Percentiles rank a stretch among this genome's conserved stretches.
These are phyloP conservation scores for Drosophila obscura DNA, from an alignment of 1,140 invertebrate genomes.

Conservation along the genomic window DNA sequence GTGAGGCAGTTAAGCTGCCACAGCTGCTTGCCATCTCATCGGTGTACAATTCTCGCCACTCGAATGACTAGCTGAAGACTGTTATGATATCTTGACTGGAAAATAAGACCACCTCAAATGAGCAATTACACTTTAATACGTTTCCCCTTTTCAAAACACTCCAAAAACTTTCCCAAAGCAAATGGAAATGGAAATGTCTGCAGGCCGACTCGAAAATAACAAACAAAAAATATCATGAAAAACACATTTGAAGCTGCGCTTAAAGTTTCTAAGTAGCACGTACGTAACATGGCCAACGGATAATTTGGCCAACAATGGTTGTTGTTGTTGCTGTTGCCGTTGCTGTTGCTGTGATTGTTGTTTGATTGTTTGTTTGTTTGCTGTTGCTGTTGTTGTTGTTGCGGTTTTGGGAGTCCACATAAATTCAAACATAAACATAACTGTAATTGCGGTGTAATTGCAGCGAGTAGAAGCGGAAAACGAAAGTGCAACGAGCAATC, in stretches of 20 bases:
- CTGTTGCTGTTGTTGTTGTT: not conserved
- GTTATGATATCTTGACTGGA: too few species aligned
- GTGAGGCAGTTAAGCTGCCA: too few species aligned
- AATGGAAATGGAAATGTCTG: slow-evolving; percentile 15
- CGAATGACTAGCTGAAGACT: too few species aligned
- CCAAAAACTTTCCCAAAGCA: slow-evolving; percentile 28
- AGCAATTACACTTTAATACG: slow-evolving; percentile 22
- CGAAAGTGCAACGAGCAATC: slow-evolving; percentile 51
- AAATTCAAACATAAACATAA: slow-evolving; percentile 43
- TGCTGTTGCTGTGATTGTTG: not conserved
- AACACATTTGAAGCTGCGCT: slow-evolving; percentile 22
- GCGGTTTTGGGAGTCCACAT: slow-evolving; percentile 9
- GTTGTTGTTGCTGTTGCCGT: slow-evolving; percentile 4
- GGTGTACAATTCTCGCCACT: too few species aligned
- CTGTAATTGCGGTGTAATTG: slow-evolving; percentile 53
- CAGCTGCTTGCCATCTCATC: too few species aligned
- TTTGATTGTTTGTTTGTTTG: slow-evolving; percentile 12
- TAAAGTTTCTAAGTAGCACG: slow-evolving; percentile 53
- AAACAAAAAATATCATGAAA: slow-evolving; percentile 4
- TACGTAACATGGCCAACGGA: slow-evolving; percentile 54
- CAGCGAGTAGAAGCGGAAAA: slow-evolving; percentile 45
- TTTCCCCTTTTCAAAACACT: slow-evolving; percentile 13
- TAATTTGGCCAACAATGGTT: slow-evolving; percentile 44
- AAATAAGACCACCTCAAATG: slow-evolving; percentile 36
- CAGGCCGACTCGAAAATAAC: too few species aligned